Percentiles rank a stretch among this genome's conserved stretches.
Evolutionary conservation across 2,797 vertebrate species (phyloP).

Genomic region (Synanceia verrucosa): DNA sequence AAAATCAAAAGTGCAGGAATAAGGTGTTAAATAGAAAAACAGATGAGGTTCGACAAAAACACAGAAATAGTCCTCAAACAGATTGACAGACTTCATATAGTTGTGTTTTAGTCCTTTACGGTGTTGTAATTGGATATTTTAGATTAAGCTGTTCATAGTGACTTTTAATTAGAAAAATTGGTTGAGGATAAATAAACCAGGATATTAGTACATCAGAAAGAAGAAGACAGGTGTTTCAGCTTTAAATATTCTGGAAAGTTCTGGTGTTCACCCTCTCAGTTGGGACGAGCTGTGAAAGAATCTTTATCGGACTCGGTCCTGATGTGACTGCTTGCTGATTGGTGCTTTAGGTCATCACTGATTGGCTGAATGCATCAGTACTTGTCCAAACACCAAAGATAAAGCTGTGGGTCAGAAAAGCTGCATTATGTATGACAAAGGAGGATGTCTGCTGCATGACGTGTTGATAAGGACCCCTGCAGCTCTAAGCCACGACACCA

Average conservation of each 20-base stretch:
- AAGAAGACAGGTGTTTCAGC: neutral
- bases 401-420: neutral
- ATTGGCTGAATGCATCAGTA: conserved; percentile 8
- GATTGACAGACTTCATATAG: too few species aligned
- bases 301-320: neutral
- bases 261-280: neutral
- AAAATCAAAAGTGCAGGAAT: too few species aligned
- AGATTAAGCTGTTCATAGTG: too few species aligned
- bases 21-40: too few species aligned
- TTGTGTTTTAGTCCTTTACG: too few species aligned
- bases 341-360: conserved; percentile 2
- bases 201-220: neutral
- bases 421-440: neutral
- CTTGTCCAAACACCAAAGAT: conserved; percentile 6
- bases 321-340: neutral
- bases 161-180: too few species aligned
- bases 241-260: neutral
- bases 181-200: too few species aligned
- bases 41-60: too few species aligned
- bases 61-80: too few species aligned
- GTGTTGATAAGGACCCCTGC: conserved; percentile 24
- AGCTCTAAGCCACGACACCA: conserved; percentile 15
- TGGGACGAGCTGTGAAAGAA: neutral
- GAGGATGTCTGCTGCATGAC: neutral
- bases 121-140: too few species aligned